Conservation (phyloP, 1,140 invertebrate species). For the Bursaphelenchus mucronatus region DNA sequence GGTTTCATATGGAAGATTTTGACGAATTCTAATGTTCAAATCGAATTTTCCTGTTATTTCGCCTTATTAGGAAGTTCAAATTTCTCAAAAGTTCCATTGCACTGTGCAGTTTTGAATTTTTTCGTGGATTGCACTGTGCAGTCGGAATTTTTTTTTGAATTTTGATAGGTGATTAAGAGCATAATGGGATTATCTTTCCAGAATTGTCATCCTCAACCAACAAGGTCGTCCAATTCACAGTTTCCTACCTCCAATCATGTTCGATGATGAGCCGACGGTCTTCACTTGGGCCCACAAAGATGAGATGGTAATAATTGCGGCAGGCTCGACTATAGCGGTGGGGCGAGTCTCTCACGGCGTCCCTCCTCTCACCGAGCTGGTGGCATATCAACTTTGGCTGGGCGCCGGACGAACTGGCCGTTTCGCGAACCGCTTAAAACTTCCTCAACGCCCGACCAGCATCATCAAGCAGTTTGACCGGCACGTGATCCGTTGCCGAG, state of each 20-base stretch:
- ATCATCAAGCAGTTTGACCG: constrained; percentile 82
- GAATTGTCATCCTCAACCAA: constrained; percentile 45
- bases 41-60: no score
- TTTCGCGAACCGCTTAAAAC: constrained; percentile 69
- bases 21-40: no score
- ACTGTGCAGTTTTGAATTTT: no score
- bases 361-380: constrained; percentile 77
- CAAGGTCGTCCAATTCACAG: constrained; percentile 39
- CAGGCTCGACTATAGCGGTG: constrained; percentile 75
- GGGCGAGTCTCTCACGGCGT: constrained; percentile 81
- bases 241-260: constrained; percentile 28
- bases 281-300: constrained; percentile 78
- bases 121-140: no score
- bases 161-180: no score
- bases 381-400: constrained; percentile 60
- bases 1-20: no score
- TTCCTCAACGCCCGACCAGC: constrained; percentile 77
- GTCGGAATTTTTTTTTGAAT: no score
- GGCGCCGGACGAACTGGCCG: constrained; percentile 62
- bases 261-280: constrained; percentile 22
- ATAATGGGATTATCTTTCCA: constrained; percentile 14
- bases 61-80: no score
- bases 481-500: constrained; percentile 91
- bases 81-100: no score
- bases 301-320: constrained; percentile 83